Percentiles rank a stretch among this genome's conserved stretches.
Conservation (phyloP, 1,140 invertebrate species). For the Eufriesea mexicana region DNA sequence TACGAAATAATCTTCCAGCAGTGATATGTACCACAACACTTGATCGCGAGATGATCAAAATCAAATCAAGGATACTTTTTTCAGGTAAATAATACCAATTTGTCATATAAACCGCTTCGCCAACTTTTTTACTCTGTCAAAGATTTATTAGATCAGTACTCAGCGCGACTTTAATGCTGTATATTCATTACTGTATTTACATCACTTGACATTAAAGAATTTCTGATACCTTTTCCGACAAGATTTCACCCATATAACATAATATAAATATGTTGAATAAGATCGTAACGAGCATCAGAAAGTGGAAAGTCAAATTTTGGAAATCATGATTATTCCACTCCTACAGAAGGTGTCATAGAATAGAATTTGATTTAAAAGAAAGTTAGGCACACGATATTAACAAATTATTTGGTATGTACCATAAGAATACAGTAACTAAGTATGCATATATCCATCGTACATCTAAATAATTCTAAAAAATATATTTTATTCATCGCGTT, state of each 20-base stretch:
- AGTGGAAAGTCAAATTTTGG: constrained; percentile 22
- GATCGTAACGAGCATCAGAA: constrained; percentile 47
- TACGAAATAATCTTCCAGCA: constrained; percentile 64
- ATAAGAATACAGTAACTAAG: constrained; percentile 71
- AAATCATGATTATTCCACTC: constrained; percentile 53
- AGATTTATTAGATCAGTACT: background rate
- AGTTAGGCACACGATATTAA: background rate
- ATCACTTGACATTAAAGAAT: background rate
- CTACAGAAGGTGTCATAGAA: constrained; percentile 44
- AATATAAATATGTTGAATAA: constrained; percentile 70
- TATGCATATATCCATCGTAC: constrained; percentile 62
- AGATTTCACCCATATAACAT: constrained; percentile 69
- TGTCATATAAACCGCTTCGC: constrained; percentile 63
- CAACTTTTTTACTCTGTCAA: constrained; percentile 64
- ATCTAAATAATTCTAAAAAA: constrained; percentile 64
- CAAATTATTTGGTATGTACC: constrained; percentile 32
- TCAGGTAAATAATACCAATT: constrained; percentile 66
- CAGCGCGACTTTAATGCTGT: too few species aligned
- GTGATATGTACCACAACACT: constrained; percentile 61
- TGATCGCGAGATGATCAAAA: constrained; percentile 65
- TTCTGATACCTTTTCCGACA: constrained; percentile 62
- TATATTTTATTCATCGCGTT: constrained; percentile 58
- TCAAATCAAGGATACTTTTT: constrained; percentile 56
- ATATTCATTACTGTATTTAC: too few species aligned
- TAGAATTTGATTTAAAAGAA: too few species aligned